These are phyloP conservation scores for Hippocampus guttulatus DNA, from an alignment of 2,113 vertebrate genomes.

Conservation along the genomic window DNA sequence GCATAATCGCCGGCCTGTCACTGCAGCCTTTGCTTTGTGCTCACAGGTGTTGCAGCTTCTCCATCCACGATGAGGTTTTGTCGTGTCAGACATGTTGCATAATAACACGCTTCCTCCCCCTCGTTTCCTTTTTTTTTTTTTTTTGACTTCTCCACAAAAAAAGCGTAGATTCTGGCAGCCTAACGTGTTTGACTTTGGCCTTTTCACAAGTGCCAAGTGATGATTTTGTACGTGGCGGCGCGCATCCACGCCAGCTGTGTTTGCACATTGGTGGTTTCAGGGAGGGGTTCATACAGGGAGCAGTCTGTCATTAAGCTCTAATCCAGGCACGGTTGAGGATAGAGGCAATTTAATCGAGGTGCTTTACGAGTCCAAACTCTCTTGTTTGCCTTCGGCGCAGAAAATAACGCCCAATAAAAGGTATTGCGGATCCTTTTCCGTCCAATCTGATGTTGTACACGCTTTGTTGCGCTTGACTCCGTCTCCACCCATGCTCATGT, in stretches of 20 bases:
- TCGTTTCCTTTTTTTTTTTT: slow-evolving; percentile 57
- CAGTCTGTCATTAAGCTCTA: slow-evolving; percentile 43
- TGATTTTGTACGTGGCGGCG: slow-evolving; percentile 25
- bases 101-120: slow-evolving; percentile 56
- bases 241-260: slow-evolving; percentile 62
- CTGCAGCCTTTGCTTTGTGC: slow-evolving; percentile 57
- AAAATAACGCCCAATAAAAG: slow-evolving; percentile 26
- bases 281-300: slow-evolving; percentile 45
- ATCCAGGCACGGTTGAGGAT: slow-evolving; percentile 14
- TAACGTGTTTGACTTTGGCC: slow-evolving; percentile 36
- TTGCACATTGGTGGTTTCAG: slow-evolving; percentile 50
- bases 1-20: slow-evolving; percentile 60
- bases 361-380: slow-evolving; percentile 43
- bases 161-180: slow-evolving; percentile 30
- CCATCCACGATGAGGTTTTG: slow-evolving; percentile 54
- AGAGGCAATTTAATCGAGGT: slow-evolving; percentile 43
- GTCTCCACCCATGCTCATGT: neutral
- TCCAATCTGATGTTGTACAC: slow-evolving; percentile 26
- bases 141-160: slow-evolving; percentile 44
- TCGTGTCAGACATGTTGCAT: slow-evolving; percentile 54
- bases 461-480: slow-evolving; percentile 20
- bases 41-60: slow-evolving; percentile 63
- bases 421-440: slow-evolving; percentile 25
- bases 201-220: slow-evolving; percentile 26
- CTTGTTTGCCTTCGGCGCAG: slow-evolving; percentile 19